These are phyloP conservation scores for Elephas maximus DNA, from an alignment of 2,113 vertebrate genomes.

Conservation along the genomic window DNA sequence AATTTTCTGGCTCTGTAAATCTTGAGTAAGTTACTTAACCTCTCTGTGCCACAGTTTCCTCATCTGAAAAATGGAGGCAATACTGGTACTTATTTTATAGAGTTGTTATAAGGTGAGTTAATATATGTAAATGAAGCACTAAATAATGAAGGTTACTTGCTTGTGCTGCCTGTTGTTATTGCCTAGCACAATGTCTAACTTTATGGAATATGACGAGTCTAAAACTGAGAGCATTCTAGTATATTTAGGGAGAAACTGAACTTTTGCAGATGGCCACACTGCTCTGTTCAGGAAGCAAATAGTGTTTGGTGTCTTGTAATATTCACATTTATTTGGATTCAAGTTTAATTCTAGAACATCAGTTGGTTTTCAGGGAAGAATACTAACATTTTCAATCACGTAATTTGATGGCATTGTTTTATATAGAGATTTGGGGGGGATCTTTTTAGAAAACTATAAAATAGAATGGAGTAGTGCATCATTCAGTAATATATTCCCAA, in stretches of 20 bases:
- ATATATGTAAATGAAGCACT: slow-evolving; percentile 3
- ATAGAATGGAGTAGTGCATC: background rate
- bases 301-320: slow-evolving; percentile 34
- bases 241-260: slow-evolving; percentile 55
- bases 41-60: background rate
- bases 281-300: slow-evolving; percentile 46
- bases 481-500: slow-evolving; percentile 47
- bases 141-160: slow-evolving; percentile 38
- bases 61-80: slow-evolving; percentile 44
- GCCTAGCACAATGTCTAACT: background rate
- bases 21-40: slow-evolving; percentile 21
- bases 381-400: slow-evolving; percentile 54
- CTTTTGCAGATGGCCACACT: slow-evolving; percentile 41
- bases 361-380: slow-evolving; percentile 51
- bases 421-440: background rate
- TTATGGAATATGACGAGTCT: slow-evolving; percentile 40
- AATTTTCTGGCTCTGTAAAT: slow-evolving; percentile 48
- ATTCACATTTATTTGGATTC: slow-evolving; percentile 5
- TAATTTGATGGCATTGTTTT: slow-evolving; percentile 47
- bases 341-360: slow-evolving; percentile 54
- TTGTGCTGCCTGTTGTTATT: slow-evolving; percentile 42
- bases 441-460: slow-evolving; percentile 58
- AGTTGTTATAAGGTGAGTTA: slow-evolving; percentile 47
- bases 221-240: background rate
- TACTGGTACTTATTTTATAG: background rate